A percentile compares a stretch with the other conserved stretches of the same genome.
Evolutionary conservation across 1,140 invertebrate species (phyloP).

Genomic region (Solenopsis fugax): DNA sequence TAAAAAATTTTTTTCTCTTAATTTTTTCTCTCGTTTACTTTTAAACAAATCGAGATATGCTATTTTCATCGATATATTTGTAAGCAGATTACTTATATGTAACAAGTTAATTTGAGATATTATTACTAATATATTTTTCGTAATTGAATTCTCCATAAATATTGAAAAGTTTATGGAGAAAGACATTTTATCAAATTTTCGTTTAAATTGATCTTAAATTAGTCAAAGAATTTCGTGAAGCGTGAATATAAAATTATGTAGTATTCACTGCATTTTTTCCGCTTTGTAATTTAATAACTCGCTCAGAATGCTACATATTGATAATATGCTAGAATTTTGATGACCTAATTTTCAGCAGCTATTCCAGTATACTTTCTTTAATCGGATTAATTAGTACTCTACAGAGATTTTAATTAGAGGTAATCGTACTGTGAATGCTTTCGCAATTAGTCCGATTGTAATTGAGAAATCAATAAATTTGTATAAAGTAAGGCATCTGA

Average conservation of each 20-base stretch:
- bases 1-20: too few species aligned
- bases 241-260: neutral
- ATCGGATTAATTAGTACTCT: neutral
- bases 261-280: neutral
- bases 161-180: neutral
- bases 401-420: conserved; percentile 24
- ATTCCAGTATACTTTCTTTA: conserved; percentile 11
- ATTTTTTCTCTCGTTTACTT: too few species aligned
- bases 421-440: neutral
- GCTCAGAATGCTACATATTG: neutral
- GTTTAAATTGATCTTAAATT: neutral
- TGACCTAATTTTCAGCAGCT: conserved; percentile 21
- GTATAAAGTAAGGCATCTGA: neutral
- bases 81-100: neutral
- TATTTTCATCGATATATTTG: neutral
- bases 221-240: neutral
- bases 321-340: neutral
- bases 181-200: conserved; percentile 11
- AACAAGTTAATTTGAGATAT: neutral
- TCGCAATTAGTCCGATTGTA: neutral
- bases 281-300: conserved; percentile 46
- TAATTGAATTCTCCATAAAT: neutral
- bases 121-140: neutral
- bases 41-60: neutral
- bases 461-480: conserved; percentile 8